Evolutionary conservation across 2,797 vertebrate genomes (phyloP), one percentile per base, ranked within the genome.

Genomic region (Dermochelys coriacea): DNA sequence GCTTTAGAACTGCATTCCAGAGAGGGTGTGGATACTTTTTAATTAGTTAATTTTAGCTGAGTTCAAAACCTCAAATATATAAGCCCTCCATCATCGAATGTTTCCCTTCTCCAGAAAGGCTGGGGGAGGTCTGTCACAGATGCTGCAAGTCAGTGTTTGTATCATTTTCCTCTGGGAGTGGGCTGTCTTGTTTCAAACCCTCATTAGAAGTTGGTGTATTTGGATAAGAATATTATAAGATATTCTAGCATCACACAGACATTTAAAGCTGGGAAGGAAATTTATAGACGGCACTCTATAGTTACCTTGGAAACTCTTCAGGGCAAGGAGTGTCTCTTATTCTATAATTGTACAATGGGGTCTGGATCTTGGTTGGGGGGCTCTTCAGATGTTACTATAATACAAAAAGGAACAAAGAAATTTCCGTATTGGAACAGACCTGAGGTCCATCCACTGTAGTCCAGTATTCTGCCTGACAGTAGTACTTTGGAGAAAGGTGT

Each of bases 121-220:
- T 8, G 41, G 74, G 71, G 64, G n/a, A n/a, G 19, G 29, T 59
- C 0, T 27, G 15, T 19, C n/a, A 92, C 64, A 54, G 61, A 25
- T 86, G 27, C 49, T 84, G 57, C 29, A 84, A 87, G 59, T 12
- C 16, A 3, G 6, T 8, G 10, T 78, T 79, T 57, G 50, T 74
- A 55, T 14, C 68, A 6, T 81, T 71, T 93, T 86, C 8, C 6
- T 51, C 77, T 1, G 2, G 21, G 52, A 37, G 5, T 14, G 9
- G 55, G 52, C 25, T 84, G 27, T 37, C n/a, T 37, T 68, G n/a
- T 11, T n/a, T 37, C 64, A 23, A 37, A 37, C n/a, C 19, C 64
- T 68, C 19, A 23, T 10, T 37, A 11, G n/a, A 37, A 1, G 18
- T 64, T 51, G 41, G 51, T 75, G 37, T 75, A 45, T 0, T 5